Evolutionary conservation across 2,113 vertebrate species (phyloP).

Genomic region (Cottus gobio): DNA sequence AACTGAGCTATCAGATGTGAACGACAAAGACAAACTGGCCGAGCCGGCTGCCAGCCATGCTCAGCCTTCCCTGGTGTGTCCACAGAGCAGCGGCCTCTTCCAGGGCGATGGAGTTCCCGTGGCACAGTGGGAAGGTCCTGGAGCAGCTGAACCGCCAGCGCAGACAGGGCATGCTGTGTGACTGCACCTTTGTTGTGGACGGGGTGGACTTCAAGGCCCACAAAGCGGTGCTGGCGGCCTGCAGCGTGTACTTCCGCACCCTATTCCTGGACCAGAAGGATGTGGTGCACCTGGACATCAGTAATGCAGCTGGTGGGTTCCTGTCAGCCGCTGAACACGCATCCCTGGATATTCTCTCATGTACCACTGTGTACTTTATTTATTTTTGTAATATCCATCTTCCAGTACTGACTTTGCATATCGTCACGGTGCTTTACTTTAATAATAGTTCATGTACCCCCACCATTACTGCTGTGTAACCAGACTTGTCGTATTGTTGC

Average conservation of each 20-base stretch:
- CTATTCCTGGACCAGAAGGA: constrained; percentile 98
- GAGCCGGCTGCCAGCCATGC: not conserved
- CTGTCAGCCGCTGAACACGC: not conserved
- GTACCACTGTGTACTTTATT: not conserved
- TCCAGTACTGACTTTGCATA: not conserved
- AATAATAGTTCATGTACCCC: not conserved
- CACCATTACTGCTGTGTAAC: constrained; percentile 7
- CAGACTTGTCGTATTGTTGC: constrained; percentile 4
- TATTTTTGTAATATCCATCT: not conserved
- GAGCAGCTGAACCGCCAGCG: constrained; percentile 96
- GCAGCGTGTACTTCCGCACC: constrained; percentile 95
- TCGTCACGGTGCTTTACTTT: not conserved
- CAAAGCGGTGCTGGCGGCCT: constrained; percentile 95
- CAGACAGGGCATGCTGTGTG: constrained; percentile 93
- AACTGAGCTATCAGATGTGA: not conserved
- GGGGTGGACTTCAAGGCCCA: constrained; percentile 98
- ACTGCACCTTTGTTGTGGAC: constrained; percentile 98
- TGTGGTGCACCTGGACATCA: constrained; percentile 97
- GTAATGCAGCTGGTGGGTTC: constrained; percentile 92
- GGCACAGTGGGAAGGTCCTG: constrained; percentile 94
- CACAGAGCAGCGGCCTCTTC: not conserved
- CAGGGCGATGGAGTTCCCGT: constrained; percentile 95
- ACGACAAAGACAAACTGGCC: not conserved
- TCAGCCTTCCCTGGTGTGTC: not conserved
- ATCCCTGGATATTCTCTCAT: not conserved